Conservation (phyloP, 2,113 vertebrate species). For the Grantiella picta region DNA sequence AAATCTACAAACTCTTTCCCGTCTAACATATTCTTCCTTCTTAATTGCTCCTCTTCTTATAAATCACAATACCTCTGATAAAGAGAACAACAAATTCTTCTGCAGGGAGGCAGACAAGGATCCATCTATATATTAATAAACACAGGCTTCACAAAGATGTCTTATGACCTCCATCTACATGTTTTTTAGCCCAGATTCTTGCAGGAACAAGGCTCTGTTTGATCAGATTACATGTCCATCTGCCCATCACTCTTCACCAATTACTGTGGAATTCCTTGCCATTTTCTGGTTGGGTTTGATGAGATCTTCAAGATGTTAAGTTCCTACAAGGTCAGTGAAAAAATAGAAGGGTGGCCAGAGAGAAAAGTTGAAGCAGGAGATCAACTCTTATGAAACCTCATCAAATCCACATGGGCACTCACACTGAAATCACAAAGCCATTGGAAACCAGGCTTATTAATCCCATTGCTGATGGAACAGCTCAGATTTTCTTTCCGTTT, state of each 20-base stretch:
- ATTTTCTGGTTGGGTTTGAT: not conserved
- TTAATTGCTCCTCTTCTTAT: not conserved
- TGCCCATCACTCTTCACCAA: slow-evolving; percentile 33
- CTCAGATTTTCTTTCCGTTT: not conserved
- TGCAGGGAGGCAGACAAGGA: not conserved
- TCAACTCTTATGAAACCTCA: slow-evolving; percentile 49
- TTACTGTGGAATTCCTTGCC: slow-evolving; percentile 46
- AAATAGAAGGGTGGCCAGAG: slow-evolving; percentile 9
- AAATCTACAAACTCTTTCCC: not conserved
- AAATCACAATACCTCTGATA: not conserved
- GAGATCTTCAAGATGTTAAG: slow-evolving; percentile 55
- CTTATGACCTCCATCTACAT: not conserved
- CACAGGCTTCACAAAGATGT: not conserved
- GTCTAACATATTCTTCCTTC: not conserved
- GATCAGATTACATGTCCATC: slow-evolving; percentile 23
- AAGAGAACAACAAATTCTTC: not conserved
- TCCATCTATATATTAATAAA: not conserved
- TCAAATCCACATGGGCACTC: slow-evolving; percentile 44
- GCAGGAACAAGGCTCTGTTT: slow-evolving; percentile 19
- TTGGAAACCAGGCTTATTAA: not conserved
- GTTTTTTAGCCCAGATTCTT: not conserved
- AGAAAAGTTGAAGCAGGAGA: slow-evolving; percentile 41
- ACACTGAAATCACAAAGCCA: slow-evolving; percentile 27
- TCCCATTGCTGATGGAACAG: not conserved
- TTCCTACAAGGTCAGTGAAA: slow-evolving; percentile 28